Conservation (phyloP, 2,888 invertebrate genomes). For the Ceratothoa steindachneri region DNA sequence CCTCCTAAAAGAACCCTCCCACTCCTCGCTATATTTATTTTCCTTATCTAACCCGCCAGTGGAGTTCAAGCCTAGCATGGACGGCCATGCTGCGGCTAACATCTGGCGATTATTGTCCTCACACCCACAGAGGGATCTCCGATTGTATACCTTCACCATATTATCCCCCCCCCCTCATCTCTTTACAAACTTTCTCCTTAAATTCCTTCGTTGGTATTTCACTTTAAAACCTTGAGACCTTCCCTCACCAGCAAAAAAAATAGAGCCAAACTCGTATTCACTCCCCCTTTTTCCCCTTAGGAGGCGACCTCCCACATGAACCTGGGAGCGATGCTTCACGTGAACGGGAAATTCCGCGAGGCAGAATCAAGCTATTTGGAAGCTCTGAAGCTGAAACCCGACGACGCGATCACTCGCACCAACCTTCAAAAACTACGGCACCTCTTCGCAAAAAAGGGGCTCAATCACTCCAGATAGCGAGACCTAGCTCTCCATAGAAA, state of each 20-base stretch:
- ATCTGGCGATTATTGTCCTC: too few relatives aligned
- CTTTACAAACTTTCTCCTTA: neutral
- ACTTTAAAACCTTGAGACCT: too few relatives aligned
- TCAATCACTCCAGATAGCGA: conserved; percentile 43
- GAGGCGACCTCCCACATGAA: conserved; percentile 89
- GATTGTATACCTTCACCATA: neutral
- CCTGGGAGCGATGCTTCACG: conserved; percentile 88
- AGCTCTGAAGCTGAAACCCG: conserved; percentile 79
- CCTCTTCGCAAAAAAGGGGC: conserved; percentile 53
- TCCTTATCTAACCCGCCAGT: too few relatives aligned
- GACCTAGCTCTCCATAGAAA: neutral
- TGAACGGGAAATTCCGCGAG: conserved; percentile 81
- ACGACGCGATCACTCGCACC: conserved; percentile 79
- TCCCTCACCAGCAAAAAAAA: too few relatives aligned
- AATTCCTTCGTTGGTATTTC: neutral
- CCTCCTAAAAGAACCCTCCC: too few relatives aligned
- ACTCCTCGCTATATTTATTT: too few relatives aligned
- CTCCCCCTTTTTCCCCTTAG: conserved; percentile 53
- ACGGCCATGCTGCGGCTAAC: too few relatives aligned
- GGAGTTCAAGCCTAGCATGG: too few relatives aligned
- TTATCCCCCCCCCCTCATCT: neutral
- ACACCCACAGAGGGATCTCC: neutral
- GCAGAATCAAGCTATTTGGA: conserved; percentile 81
- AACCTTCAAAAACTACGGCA: conserved; percentile 74
- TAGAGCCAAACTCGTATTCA: too few relatives aligned